Evolutionary conservation across 2,113 vertebrate species (phyloP).

Genomic region (Ameiurus melas): DNA sequence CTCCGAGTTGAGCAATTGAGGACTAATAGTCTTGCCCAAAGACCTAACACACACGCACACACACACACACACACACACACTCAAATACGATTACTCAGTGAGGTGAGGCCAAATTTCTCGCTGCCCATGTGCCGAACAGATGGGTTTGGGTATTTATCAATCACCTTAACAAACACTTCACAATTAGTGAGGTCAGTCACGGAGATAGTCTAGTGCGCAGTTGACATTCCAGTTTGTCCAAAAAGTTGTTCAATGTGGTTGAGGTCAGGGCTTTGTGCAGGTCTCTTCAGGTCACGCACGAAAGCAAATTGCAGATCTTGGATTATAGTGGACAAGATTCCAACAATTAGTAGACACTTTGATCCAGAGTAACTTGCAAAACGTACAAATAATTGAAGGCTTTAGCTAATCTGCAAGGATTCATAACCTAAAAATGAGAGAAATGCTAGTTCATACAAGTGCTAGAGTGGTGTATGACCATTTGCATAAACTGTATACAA

Average conservation of each 20-base stretch:
- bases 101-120: too few relatives aligned
- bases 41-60: too few relatives aligned
- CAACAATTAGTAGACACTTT: not conserved
- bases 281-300: not conserved
- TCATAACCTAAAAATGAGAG: not conserved
- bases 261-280: not conserved
- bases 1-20: not conserved
- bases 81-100: too few relatives aligned
- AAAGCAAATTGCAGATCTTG: not conserved
- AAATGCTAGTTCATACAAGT: not conserved
- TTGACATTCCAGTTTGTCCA: not conserved
- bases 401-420: not conserved
- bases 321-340: not conserved
- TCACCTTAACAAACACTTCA: too few relatives aligned
- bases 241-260: not conserved
- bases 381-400: not conserved
- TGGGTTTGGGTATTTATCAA: too few relatives aligned
- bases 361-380: not conserved
- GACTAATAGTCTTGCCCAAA: too few relatives aligned
- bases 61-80: too few relatives aligned
- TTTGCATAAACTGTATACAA: not conserved
- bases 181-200: not conserved
- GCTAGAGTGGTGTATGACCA: not conserved
- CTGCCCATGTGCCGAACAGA: too few relatives aligned
- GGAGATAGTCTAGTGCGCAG: not conserved